Percentiles rank a stretch among this genome's conserved stretches.
Evolutionary conservation across 2,888 invertebrate species (phyloP).

Genomic region (Trissoscelio sp.): DNA sequence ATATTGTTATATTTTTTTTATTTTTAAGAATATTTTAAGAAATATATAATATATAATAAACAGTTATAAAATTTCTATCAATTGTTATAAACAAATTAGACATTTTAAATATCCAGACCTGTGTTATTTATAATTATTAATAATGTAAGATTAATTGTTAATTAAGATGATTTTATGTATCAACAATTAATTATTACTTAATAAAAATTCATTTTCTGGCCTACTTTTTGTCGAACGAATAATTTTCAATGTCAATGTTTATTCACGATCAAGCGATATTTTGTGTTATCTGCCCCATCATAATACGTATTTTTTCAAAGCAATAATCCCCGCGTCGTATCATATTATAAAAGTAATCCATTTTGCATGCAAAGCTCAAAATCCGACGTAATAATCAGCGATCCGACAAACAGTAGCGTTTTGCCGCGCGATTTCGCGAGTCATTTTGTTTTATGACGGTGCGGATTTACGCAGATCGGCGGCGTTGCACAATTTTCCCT

Average conservation of each 20-base stretch:
- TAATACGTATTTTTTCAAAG: conserved; percentile 32
- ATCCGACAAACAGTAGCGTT: conserved; percentile 50
- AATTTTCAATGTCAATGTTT: conserved; percentile 8
- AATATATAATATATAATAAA: too few relatives aligned
- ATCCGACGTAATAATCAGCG: conserved; percentile 59
- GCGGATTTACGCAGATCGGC: conserved; percentile 38
- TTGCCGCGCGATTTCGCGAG: conserved; percentile 50
- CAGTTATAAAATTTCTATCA: too few relatives aligned
- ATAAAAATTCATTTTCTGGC: too few relatives aligned
- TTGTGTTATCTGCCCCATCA: conserved; percentile 8
- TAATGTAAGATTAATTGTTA: too few relatives aligned
- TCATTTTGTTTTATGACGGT: conserved; percentile 44
- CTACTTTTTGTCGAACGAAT: too few relatives aligned
- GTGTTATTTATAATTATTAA: too few relatives aligned
- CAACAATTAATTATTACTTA: too few relatives aligned
- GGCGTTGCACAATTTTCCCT: conserved; percentile 26
- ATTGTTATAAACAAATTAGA: too few relatives aligned
- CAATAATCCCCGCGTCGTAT: conserved; percentile 58
- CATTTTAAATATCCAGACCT: too few relatives aligned
- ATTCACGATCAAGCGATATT: conserved; percentile 19
- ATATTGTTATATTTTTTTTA: too few relatives aligned
- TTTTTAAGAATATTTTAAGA: too few relatives aligned
- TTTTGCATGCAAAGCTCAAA: conserved; percentile 50
- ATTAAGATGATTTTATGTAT: too few relatives aligned
- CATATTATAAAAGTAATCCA: conserved; percentile 63